These are phyloP conservation scores for Caenorhabditis becei DNA, from an alignment of 2,888 invertebrate genomes.

Conservation along the genomic window DNA sequence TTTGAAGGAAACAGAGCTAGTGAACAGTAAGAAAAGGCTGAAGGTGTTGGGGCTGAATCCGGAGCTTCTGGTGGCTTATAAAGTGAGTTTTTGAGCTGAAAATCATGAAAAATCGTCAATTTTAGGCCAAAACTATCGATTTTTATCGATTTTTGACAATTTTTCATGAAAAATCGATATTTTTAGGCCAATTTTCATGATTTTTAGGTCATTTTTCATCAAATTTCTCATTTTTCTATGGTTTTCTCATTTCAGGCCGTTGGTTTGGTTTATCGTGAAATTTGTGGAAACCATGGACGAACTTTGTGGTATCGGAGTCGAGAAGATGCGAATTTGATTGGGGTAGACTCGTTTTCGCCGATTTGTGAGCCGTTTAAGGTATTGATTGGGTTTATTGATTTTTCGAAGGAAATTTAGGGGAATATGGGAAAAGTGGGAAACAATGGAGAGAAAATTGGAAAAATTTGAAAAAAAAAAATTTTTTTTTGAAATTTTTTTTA, in stretches of 20 bases:
- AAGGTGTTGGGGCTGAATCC: slow-evolving; percentile 74
- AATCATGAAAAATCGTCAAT: too few relatives aligned
- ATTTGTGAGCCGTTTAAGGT: slow-evolving; percentile 81
- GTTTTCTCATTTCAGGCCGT: slow-evolving; percentile 76
- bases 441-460: too few relatives aligned
- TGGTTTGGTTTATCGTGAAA: slow-evolving; percentile 75
- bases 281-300: slow-evolving; percentile 77
- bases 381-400: too few relatives aligned
- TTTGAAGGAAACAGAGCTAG: slow-evolving; percentile 67
- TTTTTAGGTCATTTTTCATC: too few relatives aligned
- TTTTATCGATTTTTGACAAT: not conserved
- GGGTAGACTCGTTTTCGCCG: slow-evolving; percentile 74
- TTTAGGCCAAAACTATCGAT: not conserved
- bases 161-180: not conserved
- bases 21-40: slow-evolving; percentile 70
- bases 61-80: slow-evolving; percentile 73
- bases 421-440: too few relatives aligned
- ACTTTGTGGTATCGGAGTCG: slow-evolving; percentile 75
- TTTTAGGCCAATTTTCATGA: too few relatives aligned
- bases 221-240: too few relatives aligned
- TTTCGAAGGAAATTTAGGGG: too few relatives aligned
- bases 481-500: too few relatives aligned
- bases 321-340: slow-evolving; percentile 76
- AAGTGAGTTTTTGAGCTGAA: slow-evolving; percentile 52
- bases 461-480: too few relatives aligned